Conservation (phyloP, 2,797 vertebrate genomes). For the Antennarius maculatus region DNA sequence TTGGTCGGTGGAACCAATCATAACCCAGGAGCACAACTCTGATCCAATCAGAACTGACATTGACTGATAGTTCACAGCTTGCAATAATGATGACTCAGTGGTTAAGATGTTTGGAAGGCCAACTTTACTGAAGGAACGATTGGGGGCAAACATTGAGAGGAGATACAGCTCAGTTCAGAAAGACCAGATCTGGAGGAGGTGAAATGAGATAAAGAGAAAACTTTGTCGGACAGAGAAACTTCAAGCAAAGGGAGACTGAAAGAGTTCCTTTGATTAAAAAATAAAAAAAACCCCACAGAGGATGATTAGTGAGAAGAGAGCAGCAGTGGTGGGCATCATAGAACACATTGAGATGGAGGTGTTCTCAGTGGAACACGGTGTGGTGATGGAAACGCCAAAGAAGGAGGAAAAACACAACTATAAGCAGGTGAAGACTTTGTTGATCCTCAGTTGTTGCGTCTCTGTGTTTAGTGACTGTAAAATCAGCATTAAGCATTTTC, state of each 20-base stretch:
- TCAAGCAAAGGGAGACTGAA: not conserved
- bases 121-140: not conserved
- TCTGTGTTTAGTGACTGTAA: not conserved
- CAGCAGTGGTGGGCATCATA: slow-evolving; percentile 21
- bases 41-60: slow-evolving; percentile 42
- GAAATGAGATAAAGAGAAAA: not conserved
- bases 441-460: not conserved
- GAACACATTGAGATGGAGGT: slow-evolving; percentile 75
- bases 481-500: not conserved
- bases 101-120: slow-evolving; percentile 33
- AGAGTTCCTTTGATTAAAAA: not conserved
- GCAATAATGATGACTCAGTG: slow-evolving; percentile 46
- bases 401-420: slow-evolving; percentile 15
- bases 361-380: slow-evolving; percentile 48
- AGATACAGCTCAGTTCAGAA: not conserved
- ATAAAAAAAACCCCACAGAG: not conserved
- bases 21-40: not conserved
- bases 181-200: not conserved
- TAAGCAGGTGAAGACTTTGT: not conserved
- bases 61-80: slow-evolving; percentile 62
- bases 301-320: slow-evolving; percentile 51
- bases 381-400: slow-evolving; percentile 5
- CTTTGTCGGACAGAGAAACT: not conserved
- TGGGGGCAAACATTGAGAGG: not conserved
- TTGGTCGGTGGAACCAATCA: slow-evolving; percentile 29